Percentiles rank a stretch among this genome's conserved stretches.
Conservation (phyloP, 1,140 invertebrate species). For the Brachystomella parvula region DNA sequence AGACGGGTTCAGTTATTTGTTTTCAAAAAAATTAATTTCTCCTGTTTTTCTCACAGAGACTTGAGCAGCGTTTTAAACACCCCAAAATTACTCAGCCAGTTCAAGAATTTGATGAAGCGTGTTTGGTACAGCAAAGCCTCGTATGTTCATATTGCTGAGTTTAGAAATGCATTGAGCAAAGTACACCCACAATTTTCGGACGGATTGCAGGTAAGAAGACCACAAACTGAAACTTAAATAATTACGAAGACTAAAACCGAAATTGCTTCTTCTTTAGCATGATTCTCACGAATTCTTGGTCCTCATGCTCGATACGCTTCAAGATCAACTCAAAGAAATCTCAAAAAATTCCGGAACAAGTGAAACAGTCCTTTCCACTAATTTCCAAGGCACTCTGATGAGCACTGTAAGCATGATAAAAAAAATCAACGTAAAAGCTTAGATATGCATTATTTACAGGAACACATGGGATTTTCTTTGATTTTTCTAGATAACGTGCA, state of each 20-base stretch:
- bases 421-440: no score
- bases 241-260: neutral
- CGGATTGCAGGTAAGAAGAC: slow-evolving; percentile 50
- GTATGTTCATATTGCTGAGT: slow-evolving; percentile 52
- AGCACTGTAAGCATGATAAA: no score
- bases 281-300: slow-evolving; percentile 68
- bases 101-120: slow-evolving; percentile 52
- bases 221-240: neutral
- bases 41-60: no score
- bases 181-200: slow-evolving; percentile 60
- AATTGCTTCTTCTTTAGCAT: slow-evolving; percentile 49
- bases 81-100: slow-evolving; percentile 40
- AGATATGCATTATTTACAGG: no score
- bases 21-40: no score
- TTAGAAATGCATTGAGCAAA: slow-evolving; percentile 54
- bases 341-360: no score
- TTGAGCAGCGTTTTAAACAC: slow-evolving; percentile 32
- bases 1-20: no score
- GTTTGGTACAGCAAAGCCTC: slow-evolving; percentile 57
- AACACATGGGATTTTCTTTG: no score
- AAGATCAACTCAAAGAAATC: slow-evolving; percentile 59
- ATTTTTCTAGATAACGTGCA: no score
- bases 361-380: no score
- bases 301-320: slow-evolving; percentile 56
- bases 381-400: no score